phyloP scores from a whole-genome alignment of 2,888 invertebrate genomes.

The Sphecodes monilicornis region DNA sequence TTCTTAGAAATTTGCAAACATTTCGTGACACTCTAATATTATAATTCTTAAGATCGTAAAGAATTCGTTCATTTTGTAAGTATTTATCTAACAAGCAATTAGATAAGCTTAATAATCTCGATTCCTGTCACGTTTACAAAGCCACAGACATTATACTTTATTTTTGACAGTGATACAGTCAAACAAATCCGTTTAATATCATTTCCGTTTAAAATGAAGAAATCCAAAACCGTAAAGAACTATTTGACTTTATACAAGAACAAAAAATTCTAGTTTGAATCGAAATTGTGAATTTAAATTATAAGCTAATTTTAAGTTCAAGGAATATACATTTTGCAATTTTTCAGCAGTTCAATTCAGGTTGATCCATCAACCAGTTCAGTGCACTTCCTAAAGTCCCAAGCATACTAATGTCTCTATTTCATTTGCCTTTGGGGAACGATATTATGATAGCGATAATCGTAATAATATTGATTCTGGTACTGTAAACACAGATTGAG shows the following conservation, averaged over 20 bases:
- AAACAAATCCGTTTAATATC: too few relatives aligned
- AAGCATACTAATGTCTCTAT: neutral
- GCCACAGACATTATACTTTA: too few relatives aligned
- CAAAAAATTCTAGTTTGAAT: too few relatives aligned
- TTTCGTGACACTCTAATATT: neutral
- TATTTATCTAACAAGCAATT: neutral
- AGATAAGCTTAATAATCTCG: neutral
- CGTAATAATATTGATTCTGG: constrained; percentile 10
- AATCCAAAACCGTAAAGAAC: too few relatives aligned
- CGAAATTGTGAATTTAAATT: neutral
- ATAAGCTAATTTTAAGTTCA: neutral
- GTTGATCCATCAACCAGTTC: too few relatives aligned
- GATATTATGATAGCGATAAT: constrained; percentile 7
- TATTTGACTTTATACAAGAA: too few relatives aligned
- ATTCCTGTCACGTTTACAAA: too few relatives aligned
- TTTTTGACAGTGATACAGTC: too few relatives aligned
- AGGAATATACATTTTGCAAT: too few relatives aligned
- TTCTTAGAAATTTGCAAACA: neutral
- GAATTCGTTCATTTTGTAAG: neutral
- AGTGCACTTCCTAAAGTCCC: neutral
- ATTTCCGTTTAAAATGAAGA: too few relatives aligned
- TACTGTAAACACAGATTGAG: neutral
- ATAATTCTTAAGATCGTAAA: neutral
- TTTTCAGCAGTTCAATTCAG: too few relatives aligned
- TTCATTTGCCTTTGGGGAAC: neutral